These are phyloP conservation scores for Callyntrura sp. DNA, from an alignment of 2,888 invertebrate genomes.

Conservation along the genomic window DNA sequence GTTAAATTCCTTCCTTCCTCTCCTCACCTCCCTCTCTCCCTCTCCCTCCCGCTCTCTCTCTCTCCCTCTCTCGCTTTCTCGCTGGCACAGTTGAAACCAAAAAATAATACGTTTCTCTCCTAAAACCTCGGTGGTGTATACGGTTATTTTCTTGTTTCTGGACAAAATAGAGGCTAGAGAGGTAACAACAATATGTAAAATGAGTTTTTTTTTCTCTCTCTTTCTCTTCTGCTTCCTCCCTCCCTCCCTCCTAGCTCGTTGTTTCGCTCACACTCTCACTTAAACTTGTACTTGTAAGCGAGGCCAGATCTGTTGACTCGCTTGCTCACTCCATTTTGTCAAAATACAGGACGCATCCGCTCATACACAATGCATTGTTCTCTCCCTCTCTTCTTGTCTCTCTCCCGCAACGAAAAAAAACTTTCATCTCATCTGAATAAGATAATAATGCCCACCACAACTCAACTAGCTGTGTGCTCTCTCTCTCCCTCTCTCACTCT, in stretches of 20 bases:
- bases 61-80: background rate
- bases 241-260: constrained; percentile 30
- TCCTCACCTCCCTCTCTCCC: background rate
- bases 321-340: constrained; percentile 59
- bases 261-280: too few species aligned
- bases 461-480: constrained; percentile 17
- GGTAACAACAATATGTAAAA: constrained; percentile 72
- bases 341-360: constrained; percentile 49
- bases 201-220: constrained; percentile 58
- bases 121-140: background rate
- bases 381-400: constrained; percentile 55
- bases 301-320: constrained; percentile 44
- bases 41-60: background rate
- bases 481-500: background rate
- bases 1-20: background rate
- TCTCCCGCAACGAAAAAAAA: constrained; percentile 39
- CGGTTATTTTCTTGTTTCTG: background rate
- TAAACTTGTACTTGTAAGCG: constrained; percentile 35
- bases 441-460: constrained; percentile 70
- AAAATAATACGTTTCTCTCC: constrained; percentile 5
- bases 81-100: background rate
- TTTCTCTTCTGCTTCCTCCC: background rate
- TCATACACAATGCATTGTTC: constrained; percentile 5
- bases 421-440: constrained; percentile 75
- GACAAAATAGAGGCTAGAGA: constrained; percentile 16